Evolutionary conservation across 2,113 vertebrate species (phyloP).

Genomic region (Rhinopomastus cyanomelas): DNA sequence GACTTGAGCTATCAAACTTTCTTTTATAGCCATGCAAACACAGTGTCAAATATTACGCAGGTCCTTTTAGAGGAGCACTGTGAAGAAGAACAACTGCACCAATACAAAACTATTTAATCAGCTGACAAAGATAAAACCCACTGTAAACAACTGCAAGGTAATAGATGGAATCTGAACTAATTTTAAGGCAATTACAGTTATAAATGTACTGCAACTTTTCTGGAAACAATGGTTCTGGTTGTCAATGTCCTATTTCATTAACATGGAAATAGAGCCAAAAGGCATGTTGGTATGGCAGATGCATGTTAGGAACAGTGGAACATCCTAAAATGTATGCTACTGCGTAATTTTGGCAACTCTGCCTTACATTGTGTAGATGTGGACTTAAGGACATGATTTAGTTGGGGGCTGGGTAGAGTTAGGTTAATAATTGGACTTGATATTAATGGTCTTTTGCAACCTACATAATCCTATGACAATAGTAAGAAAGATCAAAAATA

Average conservation of each 20-base stretch:
- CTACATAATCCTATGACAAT: neutral
- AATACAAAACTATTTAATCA: neutral
- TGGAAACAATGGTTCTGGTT: neutral
- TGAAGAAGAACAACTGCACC: neutral
- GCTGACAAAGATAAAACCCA: neutral
- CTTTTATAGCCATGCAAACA: slow-evolving; percentile 11
- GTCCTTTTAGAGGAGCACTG: neutral
- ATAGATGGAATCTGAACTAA: neutral
- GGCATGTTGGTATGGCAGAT: neutral
- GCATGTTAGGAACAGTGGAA: neutral
- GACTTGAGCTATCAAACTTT: slow-evolving; percentile 2
- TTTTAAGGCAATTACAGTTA: neutral
- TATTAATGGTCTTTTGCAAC: no score
- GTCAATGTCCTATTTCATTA: neutral
- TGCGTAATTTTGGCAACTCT: neutral
- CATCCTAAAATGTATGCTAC: neutral
- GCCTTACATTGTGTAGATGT: neutral
- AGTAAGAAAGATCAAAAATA: neutral
- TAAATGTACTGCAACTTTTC: neutral
- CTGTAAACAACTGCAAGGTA: neutral
- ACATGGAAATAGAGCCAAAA: neutral
- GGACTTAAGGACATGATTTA: no score
- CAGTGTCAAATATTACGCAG: slow-evolving; percentile 17
- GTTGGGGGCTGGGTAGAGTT: no score
- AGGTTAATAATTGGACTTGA: no score